A percentile compares a stretch with the other conserved stretches of the same genome.
Evolutionary conservation across 2,888 invertebrate genomes (phyloP).

Genomic region (Eilema caniola): DNA sequence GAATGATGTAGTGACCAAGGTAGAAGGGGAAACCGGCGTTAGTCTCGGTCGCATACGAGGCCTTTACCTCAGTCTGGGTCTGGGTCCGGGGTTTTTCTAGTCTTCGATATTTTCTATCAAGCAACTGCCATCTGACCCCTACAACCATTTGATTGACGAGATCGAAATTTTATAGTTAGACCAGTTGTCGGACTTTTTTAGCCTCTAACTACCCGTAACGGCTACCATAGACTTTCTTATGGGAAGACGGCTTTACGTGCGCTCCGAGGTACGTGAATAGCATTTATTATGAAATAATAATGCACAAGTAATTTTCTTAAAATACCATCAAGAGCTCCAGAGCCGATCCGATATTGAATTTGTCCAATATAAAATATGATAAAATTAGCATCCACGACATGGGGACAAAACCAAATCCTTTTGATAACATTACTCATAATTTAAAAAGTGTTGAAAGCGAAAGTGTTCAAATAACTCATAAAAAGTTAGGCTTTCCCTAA

Average conservation of each 20-base stretch:
- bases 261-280: neutral
- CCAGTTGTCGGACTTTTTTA: too few relatives aligned
- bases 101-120: too few relatives aligned
- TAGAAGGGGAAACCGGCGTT: neutral
- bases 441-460: constrained; percentile 1
- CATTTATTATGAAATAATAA: neutral
- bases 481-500: neutral
- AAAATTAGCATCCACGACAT: too few relatives aligned
- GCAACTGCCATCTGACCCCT: too few relatives aligned
- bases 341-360: neutral
- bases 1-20: neutral
- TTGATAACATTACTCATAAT: neutral
- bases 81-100: too few relatives aligned
- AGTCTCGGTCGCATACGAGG: too few relatives aligned
- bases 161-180: too few relatives aligned
- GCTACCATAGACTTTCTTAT: too few relatives aligned
- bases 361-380: neutral
- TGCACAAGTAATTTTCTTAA: neutral
- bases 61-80: too few relatives aligned
- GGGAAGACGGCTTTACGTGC: too few relatives aligned
- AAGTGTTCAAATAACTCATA: neutral
- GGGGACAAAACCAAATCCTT: neutral
- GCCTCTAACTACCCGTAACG: too few relatives aligned
- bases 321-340: neutral
- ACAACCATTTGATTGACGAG: too few relatives aligned